Evolutionary conservation across 2,113 vertebrate genomes (phyloP).

Genomic region (Cinclus mexicanus): DNA sequence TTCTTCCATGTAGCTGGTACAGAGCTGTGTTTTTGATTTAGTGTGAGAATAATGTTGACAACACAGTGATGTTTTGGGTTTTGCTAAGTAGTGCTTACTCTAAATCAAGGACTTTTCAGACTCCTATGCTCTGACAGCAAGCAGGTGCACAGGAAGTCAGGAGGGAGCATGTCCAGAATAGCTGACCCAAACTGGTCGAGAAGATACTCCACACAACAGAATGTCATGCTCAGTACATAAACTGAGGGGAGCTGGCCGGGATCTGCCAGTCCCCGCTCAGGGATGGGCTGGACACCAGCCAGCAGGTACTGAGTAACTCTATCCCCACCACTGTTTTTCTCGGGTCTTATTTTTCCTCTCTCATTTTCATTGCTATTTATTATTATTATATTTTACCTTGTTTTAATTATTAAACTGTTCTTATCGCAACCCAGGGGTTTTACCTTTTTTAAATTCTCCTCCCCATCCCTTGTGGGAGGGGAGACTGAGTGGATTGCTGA

Average conservation of each 20-base stretch:
- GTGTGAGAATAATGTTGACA: not conserved
- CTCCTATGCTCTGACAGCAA: not conserved
- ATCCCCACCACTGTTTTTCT: not conserved
- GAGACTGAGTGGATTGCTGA: not conserved
- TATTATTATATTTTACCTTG: not conserved
- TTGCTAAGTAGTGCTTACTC: not conserved
- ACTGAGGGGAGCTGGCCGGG: not conserved
- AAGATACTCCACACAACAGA: not conserved
- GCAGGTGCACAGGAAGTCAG: not conserved
- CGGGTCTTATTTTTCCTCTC: not conserved
- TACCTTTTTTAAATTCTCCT: not conserved
- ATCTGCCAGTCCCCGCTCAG: not conserved
- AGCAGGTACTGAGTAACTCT: not conserved
- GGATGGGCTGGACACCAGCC: not conserved
- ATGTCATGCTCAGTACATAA: too few relatives aligned
- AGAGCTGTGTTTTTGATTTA: not conserved
- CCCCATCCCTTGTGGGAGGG: not conserved
- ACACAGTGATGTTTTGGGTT: not conserved
- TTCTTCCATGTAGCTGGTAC: not conserved
- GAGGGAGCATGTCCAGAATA: not conserved
- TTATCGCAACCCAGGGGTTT: fast-evolving
- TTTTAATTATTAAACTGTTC: not conserved
- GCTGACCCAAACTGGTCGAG: not conserved
- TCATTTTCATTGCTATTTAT: not conserved
- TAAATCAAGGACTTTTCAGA: not conserved